Evolutionary conservation across 2,888 invertebrate genomes (phyloP).

Genomic region (Notodonta dromedarius): DNA sequence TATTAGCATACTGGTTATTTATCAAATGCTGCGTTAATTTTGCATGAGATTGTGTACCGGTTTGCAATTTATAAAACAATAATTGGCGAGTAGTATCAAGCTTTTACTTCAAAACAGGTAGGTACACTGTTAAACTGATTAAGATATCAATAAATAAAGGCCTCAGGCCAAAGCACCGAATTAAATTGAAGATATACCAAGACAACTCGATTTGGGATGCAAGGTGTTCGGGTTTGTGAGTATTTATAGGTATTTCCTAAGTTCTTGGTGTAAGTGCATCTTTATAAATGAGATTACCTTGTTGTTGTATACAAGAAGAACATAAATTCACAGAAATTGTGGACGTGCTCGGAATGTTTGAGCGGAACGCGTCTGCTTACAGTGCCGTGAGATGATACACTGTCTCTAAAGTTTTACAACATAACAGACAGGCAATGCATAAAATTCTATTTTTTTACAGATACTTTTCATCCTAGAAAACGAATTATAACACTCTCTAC

Average conservation of each 20-base stretch:
- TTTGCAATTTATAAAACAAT: background rate
- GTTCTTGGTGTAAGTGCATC: too few relatives aligned
- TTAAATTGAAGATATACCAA: too few relatives aligned
- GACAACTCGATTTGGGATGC: too few relatives aligned
- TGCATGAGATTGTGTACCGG: background rate
- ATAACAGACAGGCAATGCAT: background rate
- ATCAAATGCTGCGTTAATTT: background rate
- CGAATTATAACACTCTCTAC: too few relatives aligned
- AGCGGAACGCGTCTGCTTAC: background rate
- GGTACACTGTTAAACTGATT: too few relatives aligned
- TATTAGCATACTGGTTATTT: background rate
- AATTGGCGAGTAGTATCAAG: background rate
- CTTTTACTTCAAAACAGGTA: too few relatives aligned
- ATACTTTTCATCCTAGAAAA: too few relatives aligned
- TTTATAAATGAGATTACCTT: background rate
- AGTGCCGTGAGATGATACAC: constrained; percentile 6
- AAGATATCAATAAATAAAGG: too few relatives aligned
- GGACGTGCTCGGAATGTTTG: constrained; percentile 18
- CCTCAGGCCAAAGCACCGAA: too few relatives aligned
- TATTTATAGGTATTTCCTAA: too few relatives aligned
- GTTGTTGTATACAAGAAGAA: background rate
- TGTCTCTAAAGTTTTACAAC: constrained; percentile 4
- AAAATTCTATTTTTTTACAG: too few relatives aligned
- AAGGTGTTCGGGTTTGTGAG: too few relatives aligned
- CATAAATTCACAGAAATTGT: constrained; percentile 18